Conservation (phyloP, 2,888 invertebrate species). For the Bellardia bayeri region DNA sequence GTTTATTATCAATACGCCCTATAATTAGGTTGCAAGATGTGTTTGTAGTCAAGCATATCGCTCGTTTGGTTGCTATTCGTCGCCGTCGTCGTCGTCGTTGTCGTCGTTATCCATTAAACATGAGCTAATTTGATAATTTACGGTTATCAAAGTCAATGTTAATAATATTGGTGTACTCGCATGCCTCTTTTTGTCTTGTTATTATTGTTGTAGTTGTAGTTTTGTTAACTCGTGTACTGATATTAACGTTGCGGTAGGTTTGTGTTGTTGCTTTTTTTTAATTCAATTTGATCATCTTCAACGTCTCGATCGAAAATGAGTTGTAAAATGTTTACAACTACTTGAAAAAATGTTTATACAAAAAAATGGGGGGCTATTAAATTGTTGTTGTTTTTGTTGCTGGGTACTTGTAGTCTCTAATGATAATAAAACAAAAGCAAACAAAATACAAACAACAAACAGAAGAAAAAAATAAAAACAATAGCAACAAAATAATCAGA, state of each 20-base stretch:
- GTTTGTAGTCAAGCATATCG: constrained; percentile 10
- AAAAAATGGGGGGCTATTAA: constrained; percentile 27
- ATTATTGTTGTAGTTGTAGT: constrained; percentile 20
- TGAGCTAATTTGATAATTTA: constrained; percentile 75
- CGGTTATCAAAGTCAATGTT: constrained; percentile 74
- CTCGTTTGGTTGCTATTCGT: constrained; percentile 15
- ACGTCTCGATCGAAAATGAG: constrained; percentile 49
- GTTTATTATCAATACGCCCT: constrained; percentile 5
- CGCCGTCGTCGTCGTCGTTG: constrained; percentile 13
- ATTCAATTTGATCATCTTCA: constrained; percentile 7
- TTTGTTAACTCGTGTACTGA: constrained; percentile 37
- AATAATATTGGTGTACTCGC: constrained; percentile 45
- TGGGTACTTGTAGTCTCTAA: constrained; percentile 19
- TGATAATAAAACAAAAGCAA: constrained; percentile 16
- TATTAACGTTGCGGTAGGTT: constrained; percentile 71
- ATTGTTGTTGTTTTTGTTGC: constrained; percentile 17
- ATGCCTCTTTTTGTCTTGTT: not conserved
- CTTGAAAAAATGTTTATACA: constrained; percentile 46
- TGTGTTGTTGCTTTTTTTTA: constrained; percentile 31
- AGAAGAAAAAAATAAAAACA: not conserved
- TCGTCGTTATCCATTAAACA: constrained; percentile 53
- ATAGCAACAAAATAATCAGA: constrained; percentile 1
- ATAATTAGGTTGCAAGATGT: constrained; percentile 51
- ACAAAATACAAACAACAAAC: not conserved
- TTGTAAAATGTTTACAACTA: constrained; percentile 63